Evolutionary conservation across 2,888 invertebrate species (phyloP).

Genomic region (Drosophila robusta): DNA sequence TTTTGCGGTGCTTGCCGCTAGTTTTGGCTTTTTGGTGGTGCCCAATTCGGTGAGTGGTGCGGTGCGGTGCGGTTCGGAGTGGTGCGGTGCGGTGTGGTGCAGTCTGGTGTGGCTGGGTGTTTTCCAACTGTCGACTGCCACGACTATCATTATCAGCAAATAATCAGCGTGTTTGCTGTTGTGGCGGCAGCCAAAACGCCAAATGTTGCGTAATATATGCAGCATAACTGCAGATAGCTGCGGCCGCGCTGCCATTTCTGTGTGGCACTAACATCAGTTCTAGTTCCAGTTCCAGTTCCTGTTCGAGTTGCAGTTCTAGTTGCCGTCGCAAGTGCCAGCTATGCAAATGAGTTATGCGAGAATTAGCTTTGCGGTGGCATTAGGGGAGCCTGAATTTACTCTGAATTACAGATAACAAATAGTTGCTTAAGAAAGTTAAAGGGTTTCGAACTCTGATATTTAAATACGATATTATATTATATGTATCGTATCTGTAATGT

Average conservation of each 20-base stretch:
- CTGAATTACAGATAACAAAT: constrained; percentile 1
- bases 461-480: too few species aligned
- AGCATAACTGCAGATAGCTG: constrained; percentile 65
- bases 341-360: constrained; percentile 23
- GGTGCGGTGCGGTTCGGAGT: constrained; percentile 3
- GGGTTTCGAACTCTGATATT: too few species aligned
- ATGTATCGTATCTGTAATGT: too few species aligned
- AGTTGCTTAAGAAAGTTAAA: neutral
- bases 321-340: neutral
- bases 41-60: neutral
- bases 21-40: constrained; percentile 23
- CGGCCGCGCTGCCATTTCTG: constrained; percentile 27
- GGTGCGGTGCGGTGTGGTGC: constrained; percentile 3
- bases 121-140: constrained; percentile 40
- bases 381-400: neutral
- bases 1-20: constrained; percentile 41
- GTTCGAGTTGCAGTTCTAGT: neutral
- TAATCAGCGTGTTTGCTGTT: constrained; percentile 64
- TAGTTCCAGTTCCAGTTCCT: neutral
- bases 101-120: neutral
- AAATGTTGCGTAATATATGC: constrained; percentile 73
- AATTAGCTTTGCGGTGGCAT: constrained; percentile 14
- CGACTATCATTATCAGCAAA: constrained; percentile 74
- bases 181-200: constrained; percentile 59
- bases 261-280: constrained; percentile 10